These are phyloP conservation scores for Lasioglossum villosulum DNA, from an alignment of 2,888 invertebrate species.

Conservation along the genomic window DNA sequence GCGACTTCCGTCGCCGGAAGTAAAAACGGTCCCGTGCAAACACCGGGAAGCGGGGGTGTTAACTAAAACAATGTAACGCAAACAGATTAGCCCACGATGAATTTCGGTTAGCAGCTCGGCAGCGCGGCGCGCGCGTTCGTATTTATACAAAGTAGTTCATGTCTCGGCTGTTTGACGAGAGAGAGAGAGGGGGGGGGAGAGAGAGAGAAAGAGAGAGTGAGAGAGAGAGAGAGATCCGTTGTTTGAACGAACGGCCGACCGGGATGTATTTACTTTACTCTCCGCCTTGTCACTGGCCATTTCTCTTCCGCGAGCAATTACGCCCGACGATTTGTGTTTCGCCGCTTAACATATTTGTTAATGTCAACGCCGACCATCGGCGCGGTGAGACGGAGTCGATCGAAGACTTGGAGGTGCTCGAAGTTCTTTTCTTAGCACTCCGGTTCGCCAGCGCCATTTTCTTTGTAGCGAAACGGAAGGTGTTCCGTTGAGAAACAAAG, in stretches of 20 bases:
- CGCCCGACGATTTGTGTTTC: conserved; percentile 54
- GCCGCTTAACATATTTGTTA: conserved; percentile 62
- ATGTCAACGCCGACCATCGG: conserved; percentile 33
- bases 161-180: conserved; percentile 59
- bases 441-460: not conserved
- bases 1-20: not conserved
- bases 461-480: not conserved
- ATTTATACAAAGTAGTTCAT: conserved; percentile 60
- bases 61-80: conserved; percentile 54
- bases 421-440: not conserved
- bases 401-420: not conserved
- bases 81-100: conserved; percentile 59
- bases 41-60: conserved; percentile 22
- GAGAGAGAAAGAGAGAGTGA: not conserved
- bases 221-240: not conserved
- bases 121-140: conserved; percentile 27
- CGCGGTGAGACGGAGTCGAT: conserved; percentile 33
- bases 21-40: conserved; percentile 37
- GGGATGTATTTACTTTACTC: conserved; percentile 58
- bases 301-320: conserved; percentile 56
- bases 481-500: conserved; percentile 38
- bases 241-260: conserved; percentile 50
- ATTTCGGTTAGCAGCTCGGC: conserved; percentile 27
- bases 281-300: conserved; percentile 61
- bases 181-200: not conserved